A percentile compares a stretch with the other conserved stretches of the same genome.
Evolutionary conservation across 2,888 invertebrate species (phyloP).

Genomic region (Rotaria socialis): DNA sequence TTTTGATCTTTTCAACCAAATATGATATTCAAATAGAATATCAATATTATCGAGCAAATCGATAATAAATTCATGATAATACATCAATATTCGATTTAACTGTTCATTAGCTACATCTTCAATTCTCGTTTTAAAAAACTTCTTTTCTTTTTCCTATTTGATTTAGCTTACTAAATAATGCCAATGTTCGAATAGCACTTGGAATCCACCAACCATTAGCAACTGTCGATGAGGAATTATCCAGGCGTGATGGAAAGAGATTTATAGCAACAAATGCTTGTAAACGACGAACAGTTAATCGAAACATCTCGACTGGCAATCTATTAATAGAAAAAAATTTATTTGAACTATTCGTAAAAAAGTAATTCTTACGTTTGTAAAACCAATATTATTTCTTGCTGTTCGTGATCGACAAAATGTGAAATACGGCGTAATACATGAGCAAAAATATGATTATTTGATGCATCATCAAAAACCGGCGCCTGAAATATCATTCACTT

Average conservation of each 20-base stretch:
- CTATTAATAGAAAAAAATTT: neutral
- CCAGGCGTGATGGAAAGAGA: neutral
- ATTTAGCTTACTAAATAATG: constrained; percentile 6
- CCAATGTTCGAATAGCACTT: neutral
- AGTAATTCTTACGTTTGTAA: neutral
- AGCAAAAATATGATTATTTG: constrained; percentile 7
- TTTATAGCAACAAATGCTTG: constrained; percentile 17
- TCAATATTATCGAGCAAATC: constrained; percentile 11
- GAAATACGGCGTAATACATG: constrained; percentile 26
- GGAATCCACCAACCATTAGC: constrained; percentile 30
- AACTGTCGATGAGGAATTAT: neutral
- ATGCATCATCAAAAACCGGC: neutral
- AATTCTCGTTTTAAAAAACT: neutral
- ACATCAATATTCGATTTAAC: neutral
- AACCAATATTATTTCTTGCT: neutral
- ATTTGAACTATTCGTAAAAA: neutral
- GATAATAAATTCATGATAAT: neutral
- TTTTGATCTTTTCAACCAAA: neutral
- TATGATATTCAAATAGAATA: constrained; percentile 1
- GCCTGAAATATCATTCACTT: neutral
- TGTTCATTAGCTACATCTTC: constrained; percentile 16
- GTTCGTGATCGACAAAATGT: neutral
- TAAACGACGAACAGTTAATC: constrained; percentile 11
- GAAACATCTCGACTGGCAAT: constrained; percentile 10
- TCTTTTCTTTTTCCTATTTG: neutral